Base-by-base conservation (phyloP, 2,797 vertebrate genomes). In the Peromyscus attwateri region DNA sequence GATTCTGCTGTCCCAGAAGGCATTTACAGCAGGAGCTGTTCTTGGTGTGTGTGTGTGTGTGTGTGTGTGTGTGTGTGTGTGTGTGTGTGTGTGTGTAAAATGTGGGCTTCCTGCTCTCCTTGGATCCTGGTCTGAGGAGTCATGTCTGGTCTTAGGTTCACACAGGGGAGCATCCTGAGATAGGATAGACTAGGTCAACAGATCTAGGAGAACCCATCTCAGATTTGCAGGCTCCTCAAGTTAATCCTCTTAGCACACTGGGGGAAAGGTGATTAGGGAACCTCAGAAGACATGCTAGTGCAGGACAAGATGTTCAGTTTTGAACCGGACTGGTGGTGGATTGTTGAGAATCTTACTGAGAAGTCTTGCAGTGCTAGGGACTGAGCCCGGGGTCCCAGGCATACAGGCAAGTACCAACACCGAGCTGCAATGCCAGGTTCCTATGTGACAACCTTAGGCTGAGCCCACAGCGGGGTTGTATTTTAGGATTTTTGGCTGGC, bases 141-240 rank as follows among this genome's bases (percentile, higher is more conserved):
- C 6, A 3, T 25, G 55, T 10, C 40, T 46, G 62, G 31, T 52
- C 19, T 27, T 23, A 49, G 31, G 14, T 73, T 57, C 40, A 7
- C 13, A 29, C 1, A 11, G 79, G 49, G 12, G 13, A 64, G 37
- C n/a, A 12, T 43, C 71, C 19, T n/a, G 70, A 40, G 37, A 60
- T 2, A 29, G 0, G 1, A 19, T 4, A 29, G 79, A 10, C 21
- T 3, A 0, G 57, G 37, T 49, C 10, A 6, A 0, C 6, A 12
- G 43, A 1, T 9, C 34, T 0, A 2, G 23, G 5, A 25, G 46
- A n/a, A 55, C 6, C 3, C 2, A 14, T 10, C 46, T 43, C 43
- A 13, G n/a, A 68, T 29, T 37, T 3, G 9, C 70, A 2, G n/a
- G 52, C 37, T 3, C 5, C 29, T 13, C 2, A 34, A 66, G 37